Evolutionary conservation across 2,113 vertebrate genomes (phyloP).

Genomic region (Pampusana beccarii): DNA sequence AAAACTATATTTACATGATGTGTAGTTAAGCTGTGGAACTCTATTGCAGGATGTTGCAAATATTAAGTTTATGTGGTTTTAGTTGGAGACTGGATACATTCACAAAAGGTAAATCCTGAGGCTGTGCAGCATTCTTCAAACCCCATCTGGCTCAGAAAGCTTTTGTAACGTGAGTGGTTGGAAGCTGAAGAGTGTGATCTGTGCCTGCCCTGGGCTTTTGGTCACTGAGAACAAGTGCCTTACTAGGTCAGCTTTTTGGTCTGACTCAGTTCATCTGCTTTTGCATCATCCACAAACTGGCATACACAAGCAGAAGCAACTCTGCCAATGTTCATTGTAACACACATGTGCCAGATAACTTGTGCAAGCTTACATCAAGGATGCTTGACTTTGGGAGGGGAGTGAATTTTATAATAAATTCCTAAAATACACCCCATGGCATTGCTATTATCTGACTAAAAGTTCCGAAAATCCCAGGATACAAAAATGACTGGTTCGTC

Average conservation of each 20-base stretch:
- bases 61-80: not conserved
- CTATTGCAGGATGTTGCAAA: not conserved
- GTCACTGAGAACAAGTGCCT: not conserved
- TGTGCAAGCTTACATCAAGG: not conserved
- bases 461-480: not conserved
- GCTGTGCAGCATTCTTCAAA: not conserved
- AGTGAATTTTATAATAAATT: not conserved
- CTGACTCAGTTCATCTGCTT: not conserved
- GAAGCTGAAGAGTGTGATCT: not conserved
- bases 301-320: not conserved
- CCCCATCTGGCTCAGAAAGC: not conserved
- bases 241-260: not conserved
- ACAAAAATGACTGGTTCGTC: not conserved
- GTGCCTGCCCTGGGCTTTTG: not conserved
- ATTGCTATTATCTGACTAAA: not conserved
- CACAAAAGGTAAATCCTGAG: not conserved
- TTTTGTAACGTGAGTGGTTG: not conserved
- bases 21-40: not conserved
- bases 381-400: not conserved
- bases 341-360: not conserved
- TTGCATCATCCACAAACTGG: not conserved
- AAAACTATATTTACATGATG: fast-evolving
- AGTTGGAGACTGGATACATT: not conserved
- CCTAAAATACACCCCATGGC: not conserved
- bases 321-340: not conserved